These are phyloP conservation scores for Muntiacus reevesi DNA, from an alignment of 2,113 vertebrate genomes.

Conservation along the genomic window DNA sequence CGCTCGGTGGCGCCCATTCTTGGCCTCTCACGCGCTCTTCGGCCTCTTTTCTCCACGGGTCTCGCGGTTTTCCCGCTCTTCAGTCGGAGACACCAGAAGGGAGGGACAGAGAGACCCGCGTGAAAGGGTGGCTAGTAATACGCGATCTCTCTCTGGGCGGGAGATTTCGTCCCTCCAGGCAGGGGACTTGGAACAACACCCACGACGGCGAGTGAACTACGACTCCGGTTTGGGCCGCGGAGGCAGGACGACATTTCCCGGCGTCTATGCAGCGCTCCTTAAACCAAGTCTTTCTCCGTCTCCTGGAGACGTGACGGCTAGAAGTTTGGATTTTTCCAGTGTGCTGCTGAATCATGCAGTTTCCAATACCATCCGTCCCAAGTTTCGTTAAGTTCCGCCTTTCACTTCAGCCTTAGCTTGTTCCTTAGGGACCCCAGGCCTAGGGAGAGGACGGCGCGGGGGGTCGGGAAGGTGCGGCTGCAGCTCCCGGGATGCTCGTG, in stretches of 20 bases:
- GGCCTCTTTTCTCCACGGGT: background rate
- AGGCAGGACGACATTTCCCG: background rate
- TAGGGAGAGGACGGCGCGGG: background rate
- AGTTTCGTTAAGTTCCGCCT: background rate
- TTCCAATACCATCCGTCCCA: background rate
- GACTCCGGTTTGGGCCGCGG: background rate
- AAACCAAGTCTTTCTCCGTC: background rate
- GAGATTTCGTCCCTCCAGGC: background rate
- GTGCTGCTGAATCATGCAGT: rapidly evolving
- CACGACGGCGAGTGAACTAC: background rate
- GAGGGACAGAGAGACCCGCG: background rate
- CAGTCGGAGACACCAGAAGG: background rate
- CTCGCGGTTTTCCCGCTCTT: rapidly evolving
- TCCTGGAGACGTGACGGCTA: background rate
- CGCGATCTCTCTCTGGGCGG: background rate
- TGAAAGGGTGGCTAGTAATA: background rate
- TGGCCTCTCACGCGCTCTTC: background rate
- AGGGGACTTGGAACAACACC: background rate
- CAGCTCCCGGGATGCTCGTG: background rate
- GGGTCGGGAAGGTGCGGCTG: background rate
- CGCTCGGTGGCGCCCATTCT: rapidly evolving
- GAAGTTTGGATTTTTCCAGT: background rate
- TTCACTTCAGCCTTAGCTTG: background rate
- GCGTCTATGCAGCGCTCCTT: too few species aligned
- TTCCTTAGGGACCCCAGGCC: background rate